Percentiles rank a stretch among this genome's conserved stretches.
These are phyloP conservation scores for Scaptomyza polygonia DNA, from an alignment of 2,888 invertebrate genomes.

Conservation along the genomic window DNA sequence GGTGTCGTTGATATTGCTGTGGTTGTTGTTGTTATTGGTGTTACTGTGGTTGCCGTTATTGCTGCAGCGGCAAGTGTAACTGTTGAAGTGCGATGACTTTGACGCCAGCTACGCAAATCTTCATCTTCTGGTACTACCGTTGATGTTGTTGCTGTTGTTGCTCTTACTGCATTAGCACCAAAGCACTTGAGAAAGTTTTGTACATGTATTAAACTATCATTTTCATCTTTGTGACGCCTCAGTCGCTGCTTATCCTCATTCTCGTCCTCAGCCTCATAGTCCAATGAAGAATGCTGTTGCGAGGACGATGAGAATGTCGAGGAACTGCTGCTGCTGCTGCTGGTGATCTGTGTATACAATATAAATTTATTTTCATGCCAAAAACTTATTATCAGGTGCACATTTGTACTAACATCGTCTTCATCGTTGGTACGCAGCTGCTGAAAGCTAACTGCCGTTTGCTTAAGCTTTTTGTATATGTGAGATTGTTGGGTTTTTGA, in stretches of 20 bases:
- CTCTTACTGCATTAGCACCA: slow-evolving; percentile 55
- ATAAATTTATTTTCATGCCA: too few relatives aligned
- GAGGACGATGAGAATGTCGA: slow-evolving; percentile 67
- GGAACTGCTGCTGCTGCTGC: slow-evolving; percentile 54
- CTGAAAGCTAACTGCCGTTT: slow-evolving; percentile 47
- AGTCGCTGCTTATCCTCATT: slow-evolving; percentile 71
- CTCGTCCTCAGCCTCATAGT: slow-evolving; percentile 76
- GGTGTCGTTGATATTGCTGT: slow-evolving; percentile 11
- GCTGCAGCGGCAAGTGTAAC: slow-evolving; percentile 1
- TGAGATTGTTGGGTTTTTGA: slow-evolving; percentile 7
- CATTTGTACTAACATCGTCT: slow-evolving; percentile 57
- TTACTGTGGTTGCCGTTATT: slow-evolving; percentile 12
- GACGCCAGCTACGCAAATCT: slow-evolving; percentile 65
- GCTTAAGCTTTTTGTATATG: slow-evolving; percentile 41
- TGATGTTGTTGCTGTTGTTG: slow-evolving; percentile 3
- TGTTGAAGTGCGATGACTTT: slow-evolving; percentile 37
- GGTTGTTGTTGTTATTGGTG: not conserved
- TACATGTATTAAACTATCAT: slow-evolving; percentile 75
- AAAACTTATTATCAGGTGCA: not conserved
- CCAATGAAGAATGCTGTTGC: slow-evolving; percentile 73
- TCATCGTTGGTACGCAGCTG: slow-evolving; percentile 49
- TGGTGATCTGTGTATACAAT: slow-evolving; percentile 48
- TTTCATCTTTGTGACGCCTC: slow-evolving; percentile 63
- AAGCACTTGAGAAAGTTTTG: slow-evolving; percentile 82
- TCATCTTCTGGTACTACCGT: slow-evolving; percentile 27